Conservation (phyloP, 2,797 vertebrate genomes). For the Hirundo rustica region DNA sequence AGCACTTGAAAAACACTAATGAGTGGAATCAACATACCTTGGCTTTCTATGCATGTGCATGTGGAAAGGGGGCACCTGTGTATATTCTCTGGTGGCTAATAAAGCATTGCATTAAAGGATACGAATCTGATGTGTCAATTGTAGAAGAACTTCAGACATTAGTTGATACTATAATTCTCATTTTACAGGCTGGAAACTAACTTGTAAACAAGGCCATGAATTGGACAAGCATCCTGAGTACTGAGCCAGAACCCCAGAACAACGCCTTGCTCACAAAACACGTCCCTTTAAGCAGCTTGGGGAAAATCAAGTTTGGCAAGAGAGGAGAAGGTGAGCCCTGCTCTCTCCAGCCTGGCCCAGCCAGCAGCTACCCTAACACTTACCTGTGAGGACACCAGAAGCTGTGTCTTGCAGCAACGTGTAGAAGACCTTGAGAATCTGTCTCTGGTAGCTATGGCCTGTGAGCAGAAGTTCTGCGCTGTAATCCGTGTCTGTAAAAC, state of each 20-base stretch:
- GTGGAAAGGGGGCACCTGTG: background rate
- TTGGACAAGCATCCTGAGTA: background rate
- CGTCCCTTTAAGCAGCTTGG: background rate
- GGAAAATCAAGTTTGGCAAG: background rate
- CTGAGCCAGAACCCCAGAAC: background rate
- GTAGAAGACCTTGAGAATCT: background rate
- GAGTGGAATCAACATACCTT: background rate
- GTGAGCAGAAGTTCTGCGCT: background rate
- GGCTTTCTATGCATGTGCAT: accelerated
- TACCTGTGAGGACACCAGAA: background rate
- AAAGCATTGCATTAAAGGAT: background rate
- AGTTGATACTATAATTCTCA: background rate
- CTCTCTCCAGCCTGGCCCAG: background rate
- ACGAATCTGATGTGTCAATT: background rate
- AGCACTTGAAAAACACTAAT: background rate
- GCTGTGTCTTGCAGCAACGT: background rate
- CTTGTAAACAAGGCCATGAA: background rate
- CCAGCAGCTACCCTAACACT: background rate
- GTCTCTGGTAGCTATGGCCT: background rate
- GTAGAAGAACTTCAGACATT: background rate
- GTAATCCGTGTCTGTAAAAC: background rate
- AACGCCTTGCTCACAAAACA: background rate
- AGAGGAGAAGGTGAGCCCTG: background rate
- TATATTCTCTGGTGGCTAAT: background rate
- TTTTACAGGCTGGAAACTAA: background rate